Percentiles rank a stretch among this genome's conserved stretches.
Evolutionary conservation across 2,113 vertebrate species (phyloP).

Genomic region (Okapia johnstoni): DNA sequence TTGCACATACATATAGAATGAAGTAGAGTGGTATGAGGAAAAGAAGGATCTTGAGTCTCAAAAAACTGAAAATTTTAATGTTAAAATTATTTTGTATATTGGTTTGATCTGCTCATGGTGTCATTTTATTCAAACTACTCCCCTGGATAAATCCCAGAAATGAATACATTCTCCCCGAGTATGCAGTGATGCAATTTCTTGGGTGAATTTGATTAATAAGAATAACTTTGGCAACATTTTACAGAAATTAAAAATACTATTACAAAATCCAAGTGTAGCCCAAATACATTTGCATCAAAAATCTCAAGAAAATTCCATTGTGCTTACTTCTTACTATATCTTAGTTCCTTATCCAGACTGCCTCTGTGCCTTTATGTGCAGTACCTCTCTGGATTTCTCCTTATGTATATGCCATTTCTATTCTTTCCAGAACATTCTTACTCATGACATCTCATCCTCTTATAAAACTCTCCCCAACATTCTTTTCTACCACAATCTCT

Average conservation of each 20-base stretch:
- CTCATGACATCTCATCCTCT: neutral
- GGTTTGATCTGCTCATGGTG: neutral
- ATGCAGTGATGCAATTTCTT: neutral
- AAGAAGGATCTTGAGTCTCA: neutral
- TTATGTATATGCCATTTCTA: neutral
- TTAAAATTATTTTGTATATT: neutral
- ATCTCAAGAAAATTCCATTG: neutral
- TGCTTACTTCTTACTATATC: neutral
- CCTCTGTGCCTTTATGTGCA: neutral
- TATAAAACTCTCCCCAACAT: neutral
- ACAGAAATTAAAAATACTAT: neutral
- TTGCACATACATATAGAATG: neutral
- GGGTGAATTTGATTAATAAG: neutral
- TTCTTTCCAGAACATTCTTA: slow-evolving; percentile 11
- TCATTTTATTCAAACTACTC: neutral
- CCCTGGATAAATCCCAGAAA: neutral
- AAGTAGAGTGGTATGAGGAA: neutral
- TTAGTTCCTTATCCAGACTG: neutral
- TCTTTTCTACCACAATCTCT: neutral
- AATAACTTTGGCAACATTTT: neutral
- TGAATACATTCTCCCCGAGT: neutral
- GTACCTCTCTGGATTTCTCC: neutral
- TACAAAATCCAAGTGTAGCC: neutral
- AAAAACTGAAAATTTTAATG: neutral
- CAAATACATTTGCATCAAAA: neutral